Base-by-base conservation (phyloP, 2,797 vertebrate genomes). In the Periophthalmus magnuspinnatus region DNA sequence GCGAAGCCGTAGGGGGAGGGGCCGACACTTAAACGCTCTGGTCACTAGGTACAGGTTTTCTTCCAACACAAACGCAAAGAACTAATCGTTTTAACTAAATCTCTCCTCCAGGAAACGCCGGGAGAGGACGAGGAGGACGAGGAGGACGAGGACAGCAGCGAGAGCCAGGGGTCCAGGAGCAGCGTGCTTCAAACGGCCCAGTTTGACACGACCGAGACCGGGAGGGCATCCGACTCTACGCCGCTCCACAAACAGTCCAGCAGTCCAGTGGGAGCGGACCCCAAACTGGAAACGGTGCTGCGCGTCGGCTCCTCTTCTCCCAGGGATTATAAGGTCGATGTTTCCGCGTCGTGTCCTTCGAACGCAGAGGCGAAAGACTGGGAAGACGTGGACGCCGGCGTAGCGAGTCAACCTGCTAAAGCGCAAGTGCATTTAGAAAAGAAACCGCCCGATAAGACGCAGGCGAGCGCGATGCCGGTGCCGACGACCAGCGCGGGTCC, bases 391-490 rank as follows among this genome's bases (percentile, higher is more conserved):
- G 33, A 93, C 81, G 72, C 84, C 55, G 82, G 88, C 1, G 32
- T 54, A 33, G 91, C 87, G 70, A 84, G 52, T 77, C 88, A 89
- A 62, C 79, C 79, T 1, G 76, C 76, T 21, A 88, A 91, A 19
- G 77, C 75, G 1, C 74, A 36, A 5, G 41, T 48, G 41, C 28
- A 9, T 41, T 62, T 95, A 54, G 96, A 96, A 76, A 98, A 97
- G 85, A 98, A 97, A 79, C 97, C 96, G 0, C 96, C 96, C 0
- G 97, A 98, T 81, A 98, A 98, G 93, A 93, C 68, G 64, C 62
- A 84, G 50, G 63, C 79, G 0, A 54, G 69, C 13, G 48, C 82
- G 0, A 45, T 76, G 11, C 60, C 84, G 1, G 79, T 86, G 4
- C 85, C 87, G 0, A 71, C 41, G 81, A 50, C 24, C 41, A 84